Evolutionary conservation across 92 coral and sea anemone species (phyloP).

Genomic region (Pocillopora meandrina): DNA sequence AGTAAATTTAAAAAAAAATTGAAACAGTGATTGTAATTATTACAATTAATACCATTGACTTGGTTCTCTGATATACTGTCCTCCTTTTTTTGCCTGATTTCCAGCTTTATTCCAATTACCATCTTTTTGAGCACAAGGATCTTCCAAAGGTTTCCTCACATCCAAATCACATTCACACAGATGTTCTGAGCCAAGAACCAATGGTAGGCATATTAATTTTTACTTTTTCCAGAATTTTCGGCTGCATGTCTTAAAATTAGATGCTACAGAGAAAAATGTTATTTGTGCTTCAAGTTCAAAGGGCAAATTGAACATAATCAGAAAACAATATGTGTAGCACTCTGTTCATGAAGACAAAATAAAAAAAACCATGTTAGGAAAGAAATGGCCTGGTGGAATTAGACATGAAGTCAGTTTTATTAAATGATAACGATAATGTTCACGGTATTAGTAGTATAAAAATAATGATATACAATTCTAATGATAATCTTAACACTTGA

Average conservation of each 20-base stretch:
- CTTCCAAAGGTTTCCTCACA: constrained; percentile 10
- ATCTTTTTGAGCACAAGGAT: constrained; percentile 22
- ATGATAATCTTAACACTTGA: too few relatives aligned
- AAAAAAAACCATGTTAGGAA: too few relatives aligned
- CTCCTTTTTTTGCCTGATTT: background rate
- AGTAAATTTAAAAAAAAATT: background rate
- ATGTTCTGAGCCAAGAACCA: background rate
- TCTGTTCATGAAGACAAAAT: too few relatives aligned
- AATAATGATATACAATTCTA: too few relatives aligned
- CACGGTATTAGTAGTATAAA: too few relatives aligned
- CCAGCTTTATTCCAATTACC: constrained; percentile 4
- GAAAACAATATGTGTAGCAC: too few relatives aligned
- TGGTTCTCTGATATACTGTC: background rate
- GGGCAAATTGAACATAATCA: too few relatives aligned
- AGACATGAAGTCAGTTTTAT: too few relatives aligned
- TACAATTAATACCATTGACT: background rate
- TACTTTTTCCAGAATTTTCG: background rate
- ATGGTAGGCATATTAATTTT: background rate
- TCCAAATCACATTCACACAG: background rate
- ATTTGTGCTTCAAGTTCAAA: too few relatives aligned
- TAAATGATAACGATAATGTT: too few relatives aligned
- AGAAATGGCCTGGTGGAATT: too few relatives aligned
- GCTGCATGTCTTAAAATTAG: background rate
- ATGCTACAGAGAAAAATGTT: too few relatives aligned
- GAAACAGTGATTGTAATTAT: background rate